Evolutionary conservation across 2,888 invertebrate genomes (phyloP), one percentile per base, ranked within the genome.

Genomic region (Macrophya annulata): DNA sequence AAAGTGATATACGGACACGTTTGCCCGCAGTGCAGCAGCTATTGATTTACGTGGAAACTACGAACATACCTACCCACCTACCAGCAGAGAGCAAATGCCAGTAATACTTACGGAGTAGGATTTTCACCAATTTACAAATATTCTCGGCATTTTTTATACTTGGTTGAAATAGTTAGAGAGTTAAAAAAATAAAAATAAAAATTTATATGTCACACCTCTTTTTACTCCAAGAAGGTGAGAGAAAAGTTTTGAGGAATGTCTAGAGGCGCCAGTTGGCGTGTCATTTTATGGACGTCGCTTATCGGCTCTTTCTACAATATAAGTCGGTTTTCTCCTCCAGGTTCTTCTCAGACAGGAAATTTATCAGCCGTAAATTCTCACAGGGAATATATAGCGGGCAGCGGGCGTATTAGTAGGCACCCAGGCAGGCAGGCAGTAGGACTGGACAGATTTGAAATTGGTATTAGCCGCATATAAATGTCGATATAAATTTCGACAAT

Each of bases 1-100:
- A 74, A 74, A 74, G 72, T 74, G 72, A 74, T 74, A 74, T 74
- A 74, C 45, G 21, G 45, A 74, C 72, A 74, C 72, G 72, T 74
- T 74, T 74, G 10, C 45, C 72, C 72, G 72, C 72, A 74, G 45
- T 74, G 72, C 72, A 74, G n/a, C 72, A 74, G 43, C 72, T 74
- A 74, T 74, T 74, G 72, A 74, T 74, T 74, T 45, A 45, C 72
- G 17, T n/a, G n/a, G 72, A 45, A 74, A 74, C 72, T 74, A 45
- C 12, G 12, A 21, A 25, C 62, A 21, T 25, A 55, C 55, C 62
- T 48, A 10, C 48, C 48, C 8, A 48, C 48, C 8, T 25, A 74
- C 72, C 9, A 43, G 17, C 72, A 45, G n/a, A 25, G 43, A n/a
- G 45, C 45, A 25, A 45, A 43, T 45, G 72, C 31, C 40, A 31